Percentiles rank a stretch among this genome's conserved stretches.
Conservation (phyloP, 2,797 vertebrate species). For the Prionace glauca region DNA sequence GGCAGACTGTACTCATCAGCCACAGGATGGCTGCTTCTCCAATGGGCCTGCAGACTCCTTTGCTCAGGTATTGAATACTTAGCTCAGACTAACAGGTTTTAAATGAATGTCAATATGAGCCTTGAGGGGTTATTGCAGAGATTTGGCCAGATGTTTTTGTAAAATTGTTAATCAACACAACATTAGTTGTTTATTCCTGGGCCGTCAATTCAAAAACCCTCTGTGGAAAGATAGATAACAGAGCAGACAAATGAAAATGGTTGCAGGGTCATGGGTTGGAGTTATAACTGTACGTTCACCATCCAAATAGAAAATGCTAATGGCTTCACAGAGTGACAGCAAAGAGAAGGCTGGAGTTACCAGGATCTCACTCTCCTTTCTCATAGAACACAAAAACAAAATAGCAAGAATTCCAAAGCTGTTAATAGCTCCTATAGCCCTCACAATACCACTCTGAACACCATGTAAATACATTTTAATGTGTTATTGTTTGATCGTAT, state of each 20-base stretch:
- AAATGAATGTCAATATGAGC: neutral
- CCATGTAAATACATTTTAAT: neutral
- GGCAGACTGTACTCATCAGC: neutral
- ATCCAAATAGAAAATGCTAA: neutral
- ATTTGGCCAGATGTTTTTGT: neutral
- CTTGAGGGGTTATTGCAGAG: neutral
- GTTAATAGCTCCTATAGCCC: neutral
- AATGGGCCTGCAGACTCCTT: neutral
- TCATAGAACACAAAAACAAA: neutral
- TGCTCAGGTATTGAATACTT: neutral
- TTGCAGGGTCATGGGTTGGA: neutral
- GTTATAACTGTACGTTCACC: neutral
- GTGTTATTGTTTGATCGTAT: neutral
- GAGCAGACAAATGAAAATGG: neutral
- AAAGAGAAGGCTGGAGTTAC: neutral
- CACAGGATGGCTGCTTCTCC: neutral
- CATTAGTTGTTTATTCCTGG: neutral
- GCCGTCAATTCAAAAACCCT: neutral
- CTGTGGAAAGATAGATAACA: neutral
- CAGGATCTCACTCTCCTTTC: neutral
- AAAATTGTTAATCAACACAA: neutral
- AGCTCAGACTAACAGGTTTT: neutral
- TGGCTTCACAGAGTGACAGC: neutral
- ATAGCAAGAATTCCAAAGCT: too few species aligned
- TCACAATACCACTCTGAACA: neutral